Conservation (phyloP, 2,113 vertebrate genomes). For the Choloepus hoffmanni region DNA sequence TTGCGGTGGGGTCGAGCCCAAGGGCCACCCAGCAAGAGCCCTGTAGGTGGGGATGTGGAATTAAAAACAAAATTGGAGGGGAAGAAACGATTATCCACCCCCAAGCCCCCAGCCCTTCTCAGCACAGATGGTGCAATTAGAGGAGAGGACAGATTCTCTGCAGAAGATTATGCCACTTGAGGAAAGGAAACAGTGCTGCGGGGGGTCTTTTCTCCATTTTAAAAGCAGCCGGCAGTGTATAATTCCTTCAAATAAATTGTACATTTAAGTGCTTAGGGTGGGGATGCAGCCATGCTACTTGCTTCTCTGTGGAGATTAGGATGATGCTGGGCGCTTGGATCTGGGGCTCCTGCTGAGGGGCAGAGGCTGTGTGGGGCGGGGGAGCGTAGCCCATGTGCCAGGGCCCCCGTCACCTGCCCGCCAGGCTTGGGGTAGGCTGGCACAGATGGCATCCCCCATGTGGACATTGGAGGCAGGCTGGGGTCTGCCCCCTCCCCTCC, state of each 20-base stretch:
- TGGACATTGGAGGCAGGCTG: neutral
- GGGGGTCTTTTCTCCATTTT: constrained; percentile 72
- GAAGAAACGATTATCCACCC: neutral
- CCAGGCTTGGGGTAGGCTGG: neutral
- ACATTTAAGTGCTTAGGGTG: constrained; percentile 17
- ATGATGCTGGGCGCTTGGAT: neutral
- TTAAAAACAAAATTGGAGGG: neutral
- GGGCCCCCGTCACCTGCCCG: neutral
- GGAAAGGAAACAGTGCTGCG: constrained; percentile 60
- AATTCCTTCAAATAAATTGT: constrained; percentile 76
- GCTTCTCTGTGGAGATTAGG: neutral
- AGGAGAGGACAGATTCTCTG: constrained; percentile 58
- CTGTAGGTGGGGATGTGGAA: neutral
- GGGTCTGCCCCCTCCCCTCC: accelerated
- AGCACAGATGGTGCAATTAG: constrained; percentile 71
- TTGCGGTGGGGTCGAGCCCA: neutral
- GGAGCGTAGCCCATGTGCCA: neutral
- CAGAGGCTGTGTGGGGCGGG: accelerated
- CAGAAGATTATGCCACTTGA: constrained; percentile 57
- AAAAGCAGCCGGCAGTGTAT: constrained; percentile 62
- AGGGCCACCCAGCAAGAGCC: neutral
- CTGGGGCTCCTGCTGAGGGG: neutral
- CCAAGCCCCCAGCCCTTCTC: neutral
- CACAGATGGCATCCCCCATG: neutral
- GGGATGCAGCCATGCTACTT: accelerated